These are phyloP conservation scores for Eulithis prunata DNA, from an alignment of 2,888 invertebrate species.

Conservation along the genomic window DNA sequence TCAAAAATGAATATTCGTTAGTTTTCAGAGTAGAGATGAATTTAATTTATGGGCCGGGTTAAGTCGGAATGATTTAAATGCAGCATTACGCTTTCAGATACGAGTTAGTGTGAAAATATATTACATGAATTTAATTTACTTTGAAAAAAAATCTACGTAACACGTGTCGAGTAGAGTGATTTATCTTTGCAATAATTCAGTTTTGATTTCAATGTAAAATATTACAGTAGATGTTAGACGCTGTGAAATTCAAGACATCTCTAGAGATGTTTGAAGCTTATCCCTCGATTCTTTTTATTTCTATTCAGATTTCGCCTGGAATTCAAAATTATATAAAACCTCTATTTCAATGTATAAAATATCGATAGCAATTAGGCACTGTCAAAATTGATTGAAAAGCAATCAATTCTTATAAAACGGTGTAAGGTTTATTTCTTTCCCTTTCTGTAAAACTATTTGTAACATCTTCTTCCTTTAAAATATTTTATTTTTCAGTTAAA, in stretches of 20 bases:
- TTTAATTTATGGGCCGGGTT: slow-evolving; percentile 40
- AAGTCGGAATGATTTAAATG: slow-evolving; percentile 41
- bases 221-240: background rate
- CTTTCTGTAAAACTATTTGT: too few relatives aligned
- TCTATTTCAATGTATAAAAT: too few relatives aligned
- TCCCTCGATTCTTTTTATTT: too few relatives aligned
- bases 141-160: slow-evolving; percentile 15
- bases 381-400: too few relatives aligned
- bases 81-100: slow-evolving; percentile 36
- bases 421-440: too few relatives aligned
- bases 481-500: too few relatives aligned
- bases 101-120: slow-evolving; percentile 29
- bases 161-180: slow-evolving; percentile 38
- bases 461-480: too few relatives aligned
- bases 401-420: too few relatives aligned
- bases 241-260: background rate
- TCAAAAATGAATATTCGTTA: slow-evolving; percentile 36
- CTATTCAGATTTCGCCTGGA: too few relatives aligned
- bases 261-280: too few relatives aligned
- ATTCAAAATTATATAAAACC: too few relatives aligned
- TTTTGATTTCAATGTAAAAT: slow-evolving; percentile 33
- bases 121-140: slow-evolving; percentile 25
- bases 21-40: slow-evolving; percentile 38
- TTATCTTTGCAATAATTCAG: slow-evolving; percentile 55
- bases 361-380: too few relatives aligned